Evolutionary conservation across 2,797 vertebrate genomes (phyloP).

Genomic region (Siniperca scherzeri): DNA sequence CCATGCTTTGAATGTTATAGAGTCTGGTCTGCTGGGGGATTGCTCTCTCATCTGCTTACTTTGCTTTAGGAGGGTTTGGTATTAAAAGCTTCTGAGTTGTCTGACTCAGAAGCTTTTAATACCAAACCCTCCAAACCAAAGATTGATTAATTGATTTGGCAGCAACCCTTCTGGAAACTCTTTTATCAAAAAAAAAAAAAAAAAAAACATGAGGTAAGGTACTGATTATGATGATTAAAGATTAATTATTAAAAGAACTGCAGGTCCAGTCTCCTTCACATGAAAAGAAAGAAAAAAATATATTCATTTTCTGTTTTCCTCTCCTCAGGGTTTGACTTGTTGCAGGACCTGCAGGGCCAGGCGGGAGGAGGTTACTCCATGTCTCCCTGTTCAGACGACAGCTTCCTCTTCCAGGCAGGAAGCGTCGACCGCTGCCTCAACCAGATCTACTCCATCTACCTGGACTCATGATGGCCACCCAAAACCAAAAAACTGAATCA

Average conservation of each 20-base stretch:
- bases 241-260: neutral
- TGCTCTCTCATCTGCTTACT: neutral
- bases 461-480: slow-evolving; percentile 75
- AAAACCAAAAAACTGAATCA: neutral
- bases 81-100: neutral
- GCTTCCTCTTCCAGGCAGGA: slow-evolving; percentile 80
- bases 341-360: slow-evolving; percentile 80
- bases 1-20: neutral
- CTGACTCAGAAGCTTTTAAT: neutral
- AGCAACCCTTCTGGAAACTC: neutral
- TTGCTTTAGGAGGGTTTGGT: neutral
- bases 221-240: neutral
- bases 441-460: slow-evolving; percentile 81
- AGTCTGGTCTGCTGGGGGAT: neutral
- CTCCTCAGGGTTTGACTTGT: slow-evolving; percentile 75
- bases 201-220: neutral
- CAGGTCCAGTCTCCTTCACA: neutral
- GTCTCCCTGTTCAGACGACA: slow-evolving; percentile 76
- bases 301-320: neutral
- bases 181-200: neutral
- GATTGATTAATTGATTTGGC: neutral
- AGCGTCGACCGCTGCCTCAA: slow-evolving; percentile 79
- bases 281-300: neutral
- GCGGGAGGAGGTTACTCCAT: slow-evolving; percentile 66
- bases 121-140: no score